Evolutionary conservation across 2,113 vertebrate genomes (phyloP), one percentile per base, ranked within the genome.

Genomic region (Promerops cafer): DNA sequence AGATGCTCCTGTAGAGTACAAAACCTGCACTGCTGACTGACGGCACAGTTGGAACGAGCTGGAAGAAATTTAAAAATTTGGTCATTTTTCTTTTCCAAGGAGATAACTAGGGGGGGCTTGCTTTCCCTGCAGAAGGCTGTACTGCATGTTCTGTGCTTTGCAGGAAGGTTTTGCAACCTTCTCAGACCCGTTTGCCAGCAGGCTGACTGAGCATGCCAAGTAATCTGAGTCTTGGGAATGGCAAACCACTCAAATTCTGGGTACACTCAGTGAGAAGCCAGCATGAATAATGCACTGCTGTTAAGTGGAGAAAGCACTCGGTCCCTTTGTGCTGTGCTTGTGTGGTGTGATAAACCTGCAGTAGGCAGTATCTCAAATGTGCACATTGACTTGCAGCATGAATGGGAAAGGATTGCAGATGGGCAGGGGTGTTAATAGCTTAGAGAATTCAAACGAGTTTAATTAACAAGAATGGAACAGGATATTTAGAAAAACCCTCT

Each of bases 221-320:
- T 49, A 87, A 57, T 77, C 40, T 69, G 66, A 86, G 81, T 49
- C 28, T 78, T 66, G 60, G 68, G 79, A 93, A 74, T 53, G 37
- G 76, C 72, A 85, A 95, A 70, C 16, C 52, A n/a, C 45, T 77
- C 26, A 26, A 31, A 79, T 79, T 84, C 50, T 90, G 77, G 35
- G 27, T 60, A 70, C 27, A 11, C 30, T 82, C 45, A 24, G 33
- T 39, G 49, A 93, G 86, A 76, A 90, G 57, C 74, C 83, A 75
- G 47, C 69, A 87, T 94, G 90, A 94, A 95, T 96, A 92, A 97
- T 94, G 49, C 69, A 89, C 76, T 65, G 57, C 31, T 92, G 20
- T 61, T 65, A 68, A 79, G n/a, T 27, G 65, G 30, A 35, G n/a
- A 84, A 56, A 78, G 80, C 64, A 16, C 70, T 70, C 28, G 6